phyloP scores from a whole-genome alignment of 2,888 invertebrate species.

The Hyppa rectilinea region DNA sequence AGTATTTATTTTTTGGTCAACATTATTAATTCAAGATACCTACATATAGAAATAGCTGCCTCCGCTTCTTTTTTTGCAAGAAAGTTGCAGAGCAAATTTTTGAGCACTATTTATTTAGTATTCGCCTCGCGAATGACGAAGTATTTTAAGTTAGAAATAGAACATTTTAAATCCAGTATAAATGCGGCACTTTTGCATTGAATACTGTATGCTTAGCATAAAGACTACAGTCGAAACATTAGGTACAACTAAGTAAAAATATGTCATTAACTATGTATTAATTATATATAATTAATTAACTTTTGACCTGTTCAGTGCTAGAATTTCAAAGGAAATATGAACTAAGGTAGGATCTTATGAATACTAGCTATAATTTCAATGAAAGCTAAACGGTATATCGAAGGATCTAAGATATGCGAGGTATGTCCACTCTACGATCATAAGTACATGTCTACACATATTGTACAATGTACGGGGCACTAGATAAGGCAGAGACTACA shows the following conservation, averaged over 20 bases:
- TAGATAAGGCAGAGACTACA: constrained; percentile 5
- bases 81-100: constrained; percentile 30
- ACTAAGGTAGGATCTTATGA: neutral
- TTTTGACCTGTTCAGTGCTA: neutral
- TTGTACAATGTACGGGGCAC: neutral
- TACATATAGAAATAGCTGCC: neutral
- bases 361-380: neutral
- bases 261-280: neutral
- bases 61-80: constrained; percentile 19
- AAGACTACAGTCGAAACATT: neutral
- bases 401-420: constrained; percentile 14
- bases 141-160: neutral
- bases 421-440: constrained; percentile 1
- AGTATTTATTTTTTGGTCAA: constrained; percentile 22
- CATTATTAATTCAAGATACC: constrained; percentile 30
- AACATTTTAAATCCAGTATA: constrained; percentile 49
- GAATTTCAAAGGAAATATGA: neutral
- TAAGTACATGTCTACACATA: constrained; percentile 29
- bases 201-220: constrained; percentile 15
- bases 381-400: neutral
- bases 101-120: constrained; percentile 17
- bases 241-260: too few relatives aligned
- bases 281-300: neutral
- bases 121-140: neutral
- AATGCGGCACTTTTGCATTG: constrained; percentile 55